phyloP scores from a whole-genome alignment of 2,797 vertebrate genomes.

The Leptoclinus maculatus region DNA sequence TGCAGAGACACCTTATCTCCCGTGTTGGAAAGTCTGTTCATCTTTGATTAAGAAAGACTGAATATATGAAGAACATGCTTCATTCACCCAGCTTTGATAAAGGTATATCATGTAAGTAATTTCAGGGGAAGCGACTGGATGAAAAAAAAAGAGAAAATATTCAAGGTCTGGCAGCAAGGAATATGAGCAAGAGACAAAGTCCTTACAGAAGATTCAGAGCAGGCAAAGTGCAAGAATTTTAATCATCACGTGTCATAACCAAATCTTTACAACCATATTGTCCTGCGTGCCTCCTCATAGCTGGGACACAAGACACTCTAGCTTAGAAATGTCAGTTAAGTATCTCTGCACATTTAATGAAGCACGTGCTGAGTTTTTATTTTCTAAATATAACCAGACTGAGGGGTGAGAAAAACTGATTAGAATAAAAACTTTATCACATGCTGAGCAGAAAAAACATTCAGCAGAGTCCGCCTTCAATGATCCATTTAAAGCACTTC shows the following conservation, averaged over 20 bases:
- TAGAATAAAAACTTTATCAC: constrained; percentile 1
- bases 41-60: constrained; percentile 43
- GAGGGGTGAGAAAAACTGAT: constrained; percentile 2
- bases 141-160: constrained; percentile 6
- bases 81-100: constrained; percentile 32
- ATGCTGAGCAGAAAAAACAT: background rate
- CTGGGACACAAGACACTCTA: background rate
- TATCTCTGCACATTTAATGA: constrained; percentile 15
- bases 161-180: constrained; percentile 9
- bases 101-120: constrained; percentile 34
- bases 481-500: background rate
- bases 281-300: background rate
- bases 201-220: background rate
- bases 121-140: constrained; percentile 23
- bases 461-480: background rate
- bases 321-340: constrained; percentile 13
- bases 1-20: constrained; percentile 40
- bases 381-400: constrained; percentile 25
- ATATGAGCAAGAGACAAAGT: background rate
- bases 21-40: constrained; percentile 29
- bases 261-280: background rate
- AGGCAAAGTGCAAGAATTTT: background rate
- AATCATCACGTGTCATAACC: background rate
- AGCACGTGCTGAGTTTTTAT: background rate
- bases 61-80: constrained; percentile 38